Evolutionary conservation across 2,888 invertebrate genomes (phyloP), one percentile per base, ranked within the genome.

Genomic region (Helicoverpa assulta): DNA sequence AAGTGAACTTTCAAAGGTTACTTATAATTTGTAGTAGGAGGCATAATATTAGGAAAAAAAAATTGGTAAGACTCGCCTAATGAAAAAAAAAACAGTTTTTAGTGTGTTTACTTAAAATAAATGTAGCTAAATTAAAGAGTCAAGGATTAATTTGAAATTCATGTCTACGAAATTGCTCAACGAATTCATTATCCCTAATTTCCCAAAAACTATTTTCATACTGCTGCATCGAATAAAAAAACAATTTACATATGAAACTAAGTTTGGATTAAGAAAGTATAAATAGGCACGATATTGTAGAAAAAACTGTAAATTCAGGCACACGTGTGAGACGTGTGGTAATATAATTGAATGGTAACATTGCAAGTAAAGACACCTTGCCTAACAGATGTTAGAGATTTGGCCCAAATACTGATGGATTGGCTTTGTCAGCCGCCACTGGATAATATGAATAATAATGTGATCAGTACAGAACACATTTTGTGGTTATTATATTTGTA

Each of bases 371-470:
- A 73, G 88, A 90, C 95, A 95, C 95, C 94, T 95, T 94, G 94
- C 89, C 85, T 59, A 87, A 90, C 95, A 95, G 95, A 95, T 95
- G 95, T 89, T 93, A 92, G 91, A 90, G 86, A 80, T 85, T 78
- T 86, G 77, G 85, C 85, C 85, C 86, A 85, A 86, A 85, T 83
- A 85, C 85, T 86, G 89, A 89, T 86, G 88, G 87, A 89, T 87
- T 86, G 87, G 82, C 86, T 88, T 88, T 88, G 88, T 87, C 82
- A 65, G 57, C 62, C 78, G 79, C 84, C 81, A 85, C 85, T 78
- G 73, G 73, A 72, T 78, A 80, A 84, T 78, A 75, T 80, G 75
- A 78, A 81, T 75, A 69, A 81, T 75, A 69, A 74, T 61, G 68
- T 68, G 60, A 64, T 50, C 40, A 18, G 61, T 63, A 66, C 55